phyloP scores from a whole-genome alignment of 2,888 invertebrate species.

The Shargacucullia verbasci region DNA sequence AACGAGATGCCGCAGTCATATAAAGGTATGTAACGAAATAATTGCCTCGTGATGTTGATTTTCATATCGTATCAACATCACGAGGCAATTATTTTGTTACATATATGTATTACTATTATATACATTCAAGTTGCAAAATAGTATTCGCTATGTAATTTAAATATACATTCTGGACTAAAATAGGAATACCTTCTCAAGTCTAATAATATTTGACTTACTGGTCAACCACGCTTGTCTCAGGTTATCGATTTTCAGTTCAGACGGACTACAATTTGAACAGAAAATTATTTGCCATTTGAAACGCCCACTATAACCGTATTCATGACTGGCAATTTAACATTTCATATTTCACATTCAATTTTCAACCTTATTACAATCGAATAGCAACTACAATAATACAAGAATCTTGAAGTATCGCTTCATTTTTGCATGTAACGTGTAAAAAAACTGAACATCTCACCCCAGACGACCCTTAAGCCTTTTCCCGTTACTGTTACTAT shows the following conservation, averaged over 20 bases:
- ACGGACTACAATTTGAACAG: slow-evolving; percentile 15
- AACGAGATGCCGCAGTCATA: no score
- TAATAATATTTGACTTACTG: slow-evolving; percentile 16
- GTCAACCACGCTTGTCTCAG: slow-evolving; percentile 8
- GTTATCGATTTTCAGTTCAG: slow-evolving; percentile 4
- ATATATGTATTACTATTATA: no score
- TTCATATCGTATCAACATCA: no score
- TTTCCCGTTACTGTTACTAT: slow-evolving; percentile 62
- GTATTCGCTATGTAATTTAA: no score
- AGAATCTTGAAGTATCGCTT: slow-evolving; percentile 32
- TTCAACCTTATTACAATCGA: slow-evolving; percentile 14
- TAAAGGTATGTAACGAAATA: no score
- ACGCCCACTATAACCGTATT: slow-evolving; percentile 21
- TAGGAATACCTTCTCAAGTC: background rate
- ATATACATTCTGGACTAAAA: slow-evolving; percentile 1
- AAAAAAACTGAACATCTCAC: slow-evolving; percentile 58
- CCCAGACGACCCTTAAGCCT: slow-evolving; percentile 61
- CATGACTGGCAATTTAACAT: slow-evolving; percentile 15
- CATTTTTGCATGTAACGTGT: slow-evolving; percentile 45
- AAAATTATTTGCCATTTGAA: slow-evolving; percentile 25
- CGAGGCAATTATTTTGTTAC: no score
- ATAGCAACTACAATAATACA: slow-evolving; percentile 35
- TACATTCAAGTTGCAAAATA: no score
- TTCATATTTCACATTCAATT: slow-evolving; percentile 10
- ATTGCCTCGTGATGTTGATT: no score